Evolutionary conservation across 1,140 invertebrate genomes (phyloP).

Genomic region (Aphis gossypii): DNA sequence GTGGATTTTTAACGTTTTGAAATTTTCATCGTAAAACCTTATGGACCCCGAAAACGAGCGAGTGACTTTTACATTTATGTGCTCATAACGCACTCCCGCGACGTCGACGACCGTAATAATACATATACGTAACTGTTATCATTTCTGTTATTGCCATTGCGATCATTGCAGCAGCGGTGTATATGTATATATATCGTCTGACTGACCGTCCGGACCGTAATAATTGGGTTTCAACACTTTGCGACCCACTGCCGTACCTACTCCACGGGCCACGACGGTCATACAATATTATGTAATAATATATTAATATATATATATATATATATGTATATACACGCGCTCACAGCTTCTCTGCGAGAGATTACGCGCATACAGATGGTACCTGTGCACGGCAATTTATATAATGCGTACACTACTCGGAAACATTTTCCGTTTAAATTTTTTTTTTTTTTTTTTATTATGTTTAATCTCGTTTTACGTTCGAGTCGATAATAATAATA

Average conservation of each 20-base stretch:
- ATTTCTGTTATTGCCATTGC: background rate
- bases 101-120: background rate
- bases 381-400: too few species aligned
- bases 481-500: too few species aligned
- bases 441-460: too few species aligned
- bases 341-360: too few species aligned
- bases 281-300: background rate
- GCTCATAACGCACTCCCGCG: background rate
- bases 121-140: background rate
- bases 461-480: too few species aligned
- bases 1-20: slow-evolving; percentile 17
- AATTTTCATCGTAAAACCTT: slow-evolving; percentile 31
- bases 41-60: background rate
- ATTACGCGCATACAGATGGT: too few species aligned
- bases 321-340: too few species aligned
- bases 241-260: background rate
- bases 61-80: slow-evolving; percentile 7
- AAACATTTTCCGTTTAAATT: too few species aligned
- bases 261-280: background rate
- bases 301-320: too few species aligned
- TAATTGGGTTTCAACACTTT: slow-evolving; percentile 9
- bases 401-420: too few species aligned
- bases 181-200: background rate
- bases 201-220: background rate
- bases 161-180: background rate